Conservation (phyloP, 30 jellyfish, hydroid and myxozoan species). For the Clytia hemisphaerica region DNA sequence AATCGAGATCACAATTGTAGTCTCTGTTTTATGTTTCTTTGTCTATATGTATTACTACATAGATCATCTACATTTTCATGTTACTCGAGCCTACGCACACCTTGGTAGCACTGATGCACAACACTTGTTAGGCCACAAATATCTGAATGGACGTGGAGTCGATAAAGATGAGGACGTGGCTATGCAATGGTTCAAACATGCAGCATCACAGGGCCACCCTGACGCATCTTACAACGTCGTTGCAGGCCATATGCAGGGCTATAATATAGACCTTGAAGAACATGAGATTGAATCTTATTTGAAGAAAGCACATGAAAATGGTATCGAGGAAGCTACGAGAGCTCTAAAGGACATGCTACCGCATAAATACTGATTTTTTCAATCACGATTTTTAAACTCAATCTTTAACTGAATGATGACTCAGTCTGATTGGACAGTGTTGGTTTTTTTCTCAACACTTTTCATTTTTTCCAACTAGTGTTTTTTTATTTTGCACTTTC, state of each 20-base stretch:
- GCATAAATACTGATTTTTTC: constrained; percentile 75
- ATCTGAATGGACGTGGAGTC: constrained; percentile 72
- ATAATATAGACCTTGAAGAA: constrained; percentile 78
- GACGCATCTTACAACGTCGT: constrained; percentile 82
- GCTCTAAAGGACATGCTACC: constrained; percentile 84
- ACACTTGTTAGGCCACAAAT: constrained; percentile 77
- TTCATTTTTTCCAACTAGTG: too few species aligned
- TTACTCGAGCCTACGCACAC: constrained; percentile 80
- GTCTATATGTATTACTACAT: constrained; percentile 79
- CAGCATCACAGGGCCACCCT: constrained; percentile 85
- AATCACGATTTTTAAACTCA: too few species aligned
- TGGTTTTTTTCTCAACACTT: too few species aligned
- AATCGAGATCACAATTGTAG: constrained; percentile 55
- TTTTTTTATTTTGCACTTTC: too few species aligned
- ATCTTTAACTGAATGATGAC: too few species aligned
- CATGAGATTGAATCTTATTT: constrained; percentile 82
- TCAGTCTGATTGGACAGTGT: too few species aligned
- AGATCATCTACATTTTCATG: constrained; percentile 83
- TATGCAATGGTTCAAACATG: constrained; percentile 88
- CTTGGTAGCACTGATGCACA: constrained; percentile 96
- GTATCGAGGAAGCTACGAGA: constrained; percentile 75
- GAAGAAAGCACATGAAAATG: constrained; percentile 76
- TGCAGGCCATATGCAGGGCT: constrained; percentile 94
- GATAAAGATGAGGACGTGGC: constrained; percentile 80
- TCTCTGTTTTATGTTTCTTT: constrained; percentile 65